Conservation (phyloP, 1,140 invertebrate species). For the Sarcophaga bullata region DNA sequence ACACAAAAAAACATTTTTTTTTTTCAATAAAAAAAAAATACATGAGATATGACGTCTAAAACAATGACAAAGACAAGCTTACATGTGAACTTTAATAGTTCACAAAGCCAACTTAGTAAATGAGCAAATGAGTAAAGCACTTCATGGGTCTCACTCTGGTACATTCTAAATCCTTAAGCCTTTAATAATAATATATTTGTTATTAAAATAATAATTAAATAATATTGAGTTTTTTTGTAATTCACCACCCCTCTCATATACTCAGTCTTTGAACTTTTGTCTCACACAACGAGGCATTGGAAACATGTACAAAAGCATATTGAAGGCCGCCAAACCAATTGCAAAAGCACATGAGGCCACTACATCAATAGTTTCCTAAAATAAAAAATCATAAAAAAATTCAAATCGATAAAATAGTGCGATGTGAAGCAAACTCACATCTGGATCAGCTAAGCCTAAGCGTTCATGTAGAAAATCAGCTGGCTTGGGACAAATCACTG, state of each 20-base stretch:
- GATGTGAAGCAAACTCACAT: constrained; percentile 59
- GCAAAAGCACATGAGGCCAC: constrained; percentile 86
- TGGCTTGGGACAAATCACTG: constrained; percentile 61
- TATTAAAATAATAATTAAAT: too few species aligned
- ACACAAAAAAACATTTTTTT: too few species aligned
- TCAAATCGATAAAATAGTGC: background rate
- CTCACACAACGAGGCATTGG: constrained; percentile 87
- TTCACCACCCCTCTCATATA: background rate
- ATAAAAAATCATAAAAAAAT: constrained; percentile 52
- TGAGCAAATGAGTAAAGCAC: too few species aligned
- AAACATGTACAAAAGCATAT: constrained; percentile 81
- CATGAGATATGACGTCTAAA: too few species aligned
- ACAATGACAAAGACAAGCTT: too few species aligned
- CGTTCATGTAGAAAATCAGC: constrained; percentile 63
- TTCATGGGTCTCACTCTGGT: too few species aligned
- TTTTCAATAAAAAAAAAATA: too few species aligned
- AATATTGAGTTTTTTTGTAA: too few species aligned
- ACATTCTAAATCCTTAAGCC: too few species aligned
- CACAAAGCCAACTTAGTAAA: too few species aligned
- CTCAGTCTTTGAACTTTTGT: constrained; percentile 87
- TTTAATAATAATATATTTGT: too few species aligned
- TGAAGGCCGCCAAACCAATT: constrained; percentile 81
- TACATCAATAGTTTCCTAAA: constrained; percentile 70
- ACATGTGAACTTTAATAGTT: too few species aligned
- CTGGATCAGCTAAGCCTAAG: constrained; percentile 63